phyloP scores from a whole-genome alignment of 1,140 invertebrate species.

The Calosoma granatense region DNA sequence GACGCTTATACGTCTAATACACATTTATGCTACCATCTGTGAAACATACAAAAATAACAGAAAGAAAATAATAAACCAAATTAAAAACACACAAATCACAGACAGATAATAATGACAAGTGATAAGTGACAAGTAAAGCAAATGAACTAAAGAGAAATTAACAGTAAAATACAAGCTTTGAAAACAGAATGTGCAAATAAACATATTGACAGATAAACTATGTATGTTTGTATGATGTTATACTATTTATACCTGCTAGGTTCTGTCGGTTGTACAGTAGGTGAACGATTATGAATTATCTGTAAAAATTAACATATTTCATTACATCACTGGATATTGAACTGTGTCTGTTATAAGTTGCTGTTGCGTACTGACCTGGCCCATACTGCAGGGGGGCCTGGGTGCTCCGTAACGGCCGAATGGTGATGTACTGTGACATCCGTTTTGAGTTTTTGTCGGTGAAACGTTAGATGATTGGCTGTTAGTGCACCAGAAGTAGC shows the following conservation, averaged over 20 bases:
- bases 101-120: no score
- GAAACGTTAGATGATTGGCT: constrained; percentile 25
- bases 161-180: background rate
- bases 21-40: constrained; percentile 14
- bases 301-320: constrained; percentile 16
- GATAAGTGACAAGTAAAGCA: no score
- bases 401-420: constrained; percentile 49
- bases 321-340: background rate
- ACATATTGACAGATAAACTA: no score
- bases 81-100: constrained; percentile 1
- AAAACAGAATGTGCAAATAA: background rate
- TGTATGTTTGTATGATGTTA: background rate
- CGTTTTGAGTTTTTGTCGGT: constrained; percentile 19
- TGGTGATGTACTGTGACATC: constrained; percentile 19
- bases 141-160: no score
- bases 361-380: constrained; percentile 37
- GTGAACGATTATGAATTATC: constrained; percentile 34
- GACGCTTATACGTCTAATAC: constrained; percentile 11
- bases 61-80: background rate
- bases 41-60: background rate
- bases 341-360: background rate
- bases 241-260: constrained; percentile 21
- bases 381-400: constrained; percentile 53
- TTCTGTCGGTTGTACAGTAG: constrained; percentile 24
- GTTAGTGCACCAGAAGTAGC: background rate